Conservation (phyloP, 2,888 invertebrate genomes). For the Hanleya hanleyi region DNA sequence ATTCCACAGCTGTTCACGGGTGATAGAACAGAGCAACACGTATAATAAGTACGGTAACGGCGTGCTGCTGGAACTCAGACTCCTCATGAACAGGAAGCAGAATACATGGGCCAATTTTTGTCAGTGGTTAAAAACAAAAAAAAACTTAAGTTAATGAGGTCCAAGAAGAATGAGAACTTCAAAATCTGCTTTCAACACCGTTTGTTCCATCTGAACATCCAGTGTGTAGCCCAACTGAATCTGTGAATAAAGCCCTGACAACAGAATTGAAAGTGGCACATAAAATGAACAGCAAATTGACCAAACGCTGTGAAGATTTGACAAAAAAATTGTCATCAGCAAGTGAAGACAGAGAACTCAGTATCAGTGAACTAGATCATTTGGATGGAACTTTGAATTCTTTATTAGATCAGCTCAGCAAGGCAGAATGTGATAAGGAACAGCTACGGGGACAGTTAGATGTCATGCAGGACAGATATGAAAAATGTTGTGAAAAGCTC, state of each 20-base stretch:
- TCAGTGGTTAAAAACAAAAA: neutral
- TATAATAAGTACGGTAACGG: too few relatives aligned
- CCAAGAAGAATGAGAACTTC: neutral
- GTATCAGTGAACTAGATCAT: neutral
- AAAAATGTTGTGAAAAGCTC: neutral
- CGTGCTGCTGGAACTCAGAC: neutral
- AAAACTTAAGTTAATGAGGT: neutral
- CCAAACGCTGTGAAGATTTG: neutral
- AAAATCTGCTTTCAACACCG: neutral
- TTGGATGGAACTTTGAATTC: neutral
- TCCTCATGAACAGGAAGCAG: neutral
- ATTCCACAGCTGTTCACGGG: too few relatives aligned
- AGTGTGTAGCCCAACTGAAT: too few relatives aligned
- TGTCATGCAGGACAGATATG: neutral
- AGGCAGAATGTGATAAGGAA: neutral
- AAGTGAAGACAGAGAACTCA: neutral
- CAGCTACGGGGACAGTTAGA: neutral
- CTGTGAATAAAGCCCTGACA: neutral
- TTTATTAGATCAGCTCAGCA: neutral
- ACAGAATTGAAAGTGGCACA: neutral
- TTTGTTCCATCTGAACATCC: neutral
- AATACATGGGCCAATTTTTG: neutral
- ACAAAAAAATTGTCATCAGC: neutral
- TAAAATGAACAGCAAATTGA: too few relatives aligned
- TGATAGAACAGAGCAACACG: too few relatives aligned